These are phyloP conservation scores for Ptychoptera contaminata DNA, from an alignment of 2,888 invertebrate genomes.

Conservation along the genomic window DNA sequence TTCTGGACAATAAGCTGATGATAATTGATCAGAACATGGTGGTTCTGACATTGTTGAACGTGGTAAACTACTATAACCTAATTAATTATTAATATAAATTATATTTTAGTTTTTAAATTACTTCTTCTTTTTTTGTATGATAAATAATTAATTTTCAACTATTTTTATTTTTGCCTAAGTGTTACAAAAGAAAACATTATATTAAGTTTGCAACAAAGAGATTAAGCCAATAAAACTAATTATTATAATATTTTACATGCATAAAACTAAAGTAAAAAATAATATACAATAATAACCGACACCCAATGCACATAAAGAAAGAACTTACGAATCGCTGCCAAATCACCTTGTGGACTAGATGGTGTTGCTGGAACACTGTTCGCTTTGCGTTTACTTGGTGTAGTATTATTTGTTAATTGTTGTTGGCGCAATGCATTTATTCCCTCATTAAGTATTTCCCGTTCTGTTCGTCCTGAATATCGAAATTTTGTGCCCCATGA, in stretches of 20 bases:
- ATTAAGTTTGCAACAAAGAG: background rate
- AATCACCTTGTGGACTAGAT: conserved; percentile 50
- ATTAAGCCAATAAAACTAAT: no score
- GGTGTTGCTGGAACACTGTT: conserved; percentile 79
- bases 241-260: background rate
- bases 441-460: conserved; percentile 74
- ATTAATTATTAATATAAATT: conserved; percentile 6
- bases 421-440: conserved; percentile 48
- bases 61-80: conserved; percentile 73
- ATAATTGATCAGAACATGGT: conserved; percentile 34
- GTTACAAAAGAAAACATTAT: no score
- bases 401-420: conserved; percentile 41
- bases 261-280: conserved; percentile 6
- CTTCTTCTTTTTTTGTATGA: no score
- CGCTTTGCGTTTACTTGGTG: conserved; percentile 51
- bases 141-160: background rate
- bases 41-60: conserved; percentile 70
- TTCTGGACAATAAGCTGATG: conserved; percentile 42
- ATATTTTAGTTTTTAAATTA: conserved; percentile 2
- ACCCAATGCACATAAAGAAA: conserved; percentile 4
- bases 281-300: no score
- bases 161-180: background rate
- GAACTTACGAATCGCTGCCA: conserved; percentile 37
- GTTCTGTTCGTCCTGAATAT: conserved; percentile 82
- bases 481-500: conserved; percentile 90